These are phyloP conservation scores for Acanthornis magna DNA, from an alignment of 2,797 vertebrate genomes.

Conservation along the genomic window DNA sequence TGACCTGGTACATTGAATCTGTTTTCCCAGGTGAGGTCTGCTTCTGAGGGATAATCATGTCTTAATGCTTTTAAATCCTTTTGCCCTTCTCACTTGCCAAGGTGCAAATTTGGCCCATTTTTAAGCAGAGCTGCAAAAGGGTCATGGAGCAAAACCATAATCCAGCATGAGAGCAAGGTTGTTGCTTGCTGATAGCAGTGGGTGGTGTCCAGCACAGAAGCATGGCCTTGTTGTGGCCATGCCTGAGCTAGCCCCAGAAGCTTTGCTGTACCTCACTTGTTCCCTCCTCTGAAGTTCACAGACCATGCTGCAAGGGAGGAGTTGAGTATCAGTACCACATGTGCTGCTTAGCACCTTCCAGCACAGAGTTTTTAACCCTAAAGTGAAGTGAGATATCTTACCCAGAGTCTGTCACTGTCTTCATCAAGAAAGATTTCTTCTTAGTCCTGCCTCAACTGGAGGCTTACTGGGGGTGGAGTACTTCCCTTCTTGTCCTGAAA, in stretches of 20 bases:
- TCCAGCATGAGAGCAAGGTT: not conserved
- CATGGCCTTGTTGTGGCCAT: not conserved
- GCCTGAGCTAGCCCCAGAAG: not conserved
- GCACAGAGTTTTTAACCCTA: not conserved
- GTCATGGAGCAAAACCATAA: not conserved
- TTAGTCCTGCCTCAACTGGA: not conserved
- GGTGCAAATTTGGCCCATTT: not conserved
- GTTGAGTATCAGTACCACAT: not conserved
- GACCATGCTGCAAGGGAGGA: not conserved
- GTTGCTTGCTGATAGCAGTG: not conserved
- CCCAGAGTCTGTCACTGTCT: not conserved
- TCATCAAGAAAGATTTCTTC: not conserved
- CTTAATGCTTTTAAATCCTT: not conserved
- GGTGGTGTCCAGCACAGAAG: not conserved
- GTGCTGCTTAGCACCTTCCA: not conserved
- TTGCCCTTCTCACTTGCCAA: not conserved
- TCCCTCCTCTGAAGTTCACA: not conserved
- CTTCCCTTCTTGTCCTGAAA: not conserved
- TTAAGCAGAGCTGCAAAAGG: not conserved
- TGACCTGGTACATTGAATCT: constrained; percentile 98
- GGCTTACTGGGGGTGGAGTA: not conserved
- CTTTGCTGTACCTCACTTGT: not conserved
- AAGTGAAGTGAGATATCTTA: not conserved
- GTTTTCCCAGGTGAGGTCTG: constrained; percentile 89
- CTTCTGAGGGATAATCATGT: not conserved